A percentile compares a stretch with the other conserved stretches of the same genome.
Evolutionary conservation across 2,888 invertebrate species (phyloP).

Genomic region (Hirtodrosophila trivittata): DNA sequence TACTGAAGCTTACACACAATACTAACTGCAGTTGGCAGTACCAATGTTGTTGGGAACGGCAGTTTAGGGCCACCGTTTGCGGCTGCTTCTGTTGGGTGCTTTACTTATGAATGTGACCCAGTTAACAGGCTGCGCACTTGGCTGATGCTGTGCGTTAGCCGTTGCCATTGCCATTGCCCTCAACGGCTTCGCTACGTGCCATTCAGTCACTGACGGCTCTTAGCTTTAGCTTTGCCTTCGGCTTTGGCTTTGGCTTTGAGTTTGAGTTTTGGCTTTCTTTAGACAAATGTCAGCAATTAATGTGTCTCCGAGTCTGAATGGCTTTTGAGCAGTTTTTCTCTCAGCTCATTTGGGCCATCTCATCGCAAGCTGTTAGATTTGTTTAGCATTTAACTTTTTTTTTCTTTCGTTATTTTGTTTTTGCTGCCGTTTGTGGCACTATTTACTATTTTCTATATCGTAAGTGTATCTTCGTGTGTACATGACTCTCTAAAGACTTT

Average conservation of each 20-base stretch:
- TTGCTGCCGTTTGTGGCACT: constrained; percentile 35
- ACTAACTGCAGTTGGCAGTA: constrained; percentile 50
- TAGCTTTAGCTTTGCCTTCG: constrained; percentile 16
- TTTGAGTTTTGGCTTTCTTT: constrained; percentile 61
- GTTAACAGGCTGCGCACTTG: constrained; percentile 56
- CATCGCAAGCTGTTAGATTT: constrained; percentile 57
- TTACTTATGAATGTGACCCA: constrained; percentile 78
- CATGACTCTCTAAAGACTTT: constrained; percentile 36
- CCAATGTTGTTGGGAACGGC: constrained; percentile 50
- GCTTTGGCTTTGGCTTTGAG: constrained; percentile 9
- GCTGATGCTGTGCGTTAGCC: constrained; percentile 25
- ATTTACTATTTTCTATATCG: constrained; percentile 24
- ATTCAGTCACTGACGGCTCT: constrained; percentile 39
- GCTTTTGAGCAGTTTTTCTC: constrained; percentile 40
- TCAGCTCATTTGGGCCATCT: constrained; percentile 67
- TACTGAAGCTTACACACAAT: constrained; percentile 45
- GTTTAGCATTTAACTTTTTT: constrained; percentile 58
- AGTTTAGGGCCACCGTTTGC: constrained; percentile 45
- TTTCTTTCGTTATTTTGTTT: background rate
- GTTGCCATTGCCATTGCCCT: constrained; percentile 34
- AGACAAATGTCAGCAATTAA: constrained; percentile 68
- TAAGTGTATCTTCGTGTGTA: constrained; percentile 7
- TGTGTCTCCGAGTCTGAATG: constrained; percentile 59
- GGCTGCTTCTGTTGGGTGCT: constrained; percentile 46
- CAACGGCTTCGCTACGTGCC: constrained; percentile 48